These are phyloP conservation scores for Spodoptera littoralis DNA, from an alignment of 2,888 invertebrate species.

Conservation along the genomic window DNA sequence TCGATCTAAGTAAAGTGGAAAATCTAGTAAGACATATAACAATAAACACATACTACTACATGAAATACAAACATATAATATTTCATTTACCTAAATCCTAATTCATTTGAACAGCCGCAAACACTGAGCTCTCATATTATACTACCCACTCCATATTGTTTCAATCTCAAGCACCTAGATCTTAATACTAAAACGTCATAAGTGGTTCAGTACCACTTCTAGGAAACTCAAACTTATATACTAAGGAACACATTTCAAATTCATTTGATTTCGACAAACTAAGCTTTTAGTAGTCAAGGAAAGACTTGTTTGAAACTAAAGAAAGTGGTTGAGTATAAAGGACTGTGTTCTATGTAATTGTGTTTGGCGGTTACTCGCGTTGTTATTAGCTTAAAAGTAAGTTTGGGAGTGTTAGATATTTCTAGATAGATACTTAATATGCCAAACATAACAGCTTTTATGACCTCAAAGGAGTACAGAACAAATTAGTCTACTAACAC, in stretches of 20 bases:
- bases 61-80: neutral
- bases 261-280: slow-evolving; percentile 43
- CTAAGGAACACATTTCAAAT: slow-evolving; percentile 35
- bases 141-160: slow-evolving; percentile 8
- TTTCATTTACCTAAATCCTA: slow-evolving; percentile 12
- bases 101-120: slow-evolving; percentile 15
- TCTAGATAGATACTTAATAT: neutral
- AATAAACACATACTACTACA: no score
- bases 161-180: slow-evolving; percentile 11
- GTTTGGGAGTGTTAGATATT: slow-evolving; percentile 10
- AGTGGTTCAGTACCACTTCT: slow-evolving; percentile 25
- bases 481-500: no score
- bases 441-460: no score
- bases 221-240: slow-evolving; percentile 20
- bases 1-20: no score
- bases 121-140: slow-evolving; percentile 6
- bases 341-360: slow-evolving; percentile 23
- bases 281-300: slow-evolving; percentile 36
- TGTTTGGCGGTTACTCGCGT: slow-evolving; percentile 17
- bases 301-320: slow-evolving; percentile 42
- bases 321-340: slow-evolving; percentile 38
- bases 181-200: slow-evolving; percentile 32
- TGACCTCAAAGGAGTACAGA: slow-evolving; percentile 15
- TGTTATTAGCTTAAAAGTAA: slow-evolving; percentile 29
- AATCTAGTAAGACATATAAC: no score